A percentile compares a stretch with the other conserved stretches of the same genome.
phyloP scores from a whole-genome alignment of 1,140 invertebrate genomes.

The Sarcophaga peregrina region DNA sequence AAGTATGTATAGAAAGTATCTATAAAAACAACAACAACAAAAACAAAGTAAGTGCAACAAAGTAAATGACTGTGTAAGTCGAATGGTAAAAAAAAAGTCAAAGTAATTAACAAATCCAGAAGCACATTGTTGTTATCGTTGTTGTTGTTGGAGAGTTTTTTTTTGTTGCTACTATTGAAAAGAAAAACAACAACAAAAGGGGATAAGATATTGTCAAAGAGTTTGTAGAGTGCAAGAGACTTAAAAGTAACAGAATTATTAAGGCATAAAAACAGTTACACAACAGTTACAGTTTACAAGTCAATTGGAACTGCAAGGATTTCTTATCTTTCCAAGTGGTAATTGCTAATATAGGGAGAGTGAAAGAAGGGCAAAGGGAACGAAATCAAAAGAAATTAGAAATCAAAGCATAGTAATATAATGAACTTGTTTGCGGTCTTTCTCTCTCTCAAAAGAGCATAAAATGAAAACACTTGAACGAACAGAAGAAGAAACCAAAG shows the following conservation, averaged over 20 bases:
- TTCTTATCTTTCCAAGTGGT: neutral
- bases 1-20: neutral
- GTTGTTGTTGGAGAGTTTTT: too few species aligned
- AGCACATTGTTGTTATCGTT: neutral
- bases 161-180: neutral
- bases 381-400: too few species aligned
- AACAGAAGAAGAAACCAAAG: too few species aligned
- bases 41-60: neutral
- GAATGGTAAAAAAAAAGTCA: neutral
- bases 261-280: neutral
- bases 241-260: neutral
- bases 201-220: neutral
- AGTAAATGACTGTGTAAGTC: neutral
- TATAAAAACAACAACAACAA: neutral
- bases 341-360: too few species aligned
- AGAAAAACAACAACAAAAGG: neutral
- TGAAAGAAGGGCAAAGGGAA: too few species aligned
- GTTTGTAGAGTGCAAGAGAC: neutral
- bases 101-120: conserved; percentile 15
- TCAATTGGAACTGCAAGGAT: neutral
- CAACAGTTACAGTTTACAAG: neutral
- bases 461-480: too few species aligned
- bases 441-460: too few species aligned
- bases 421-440: too few species aligned
- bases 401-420: too few species aligned